Evolutionary conservation across 2,113 vertebrate species (phyloP), one percentile per base, ranked within the genome.

Genomic region (Pelecanus crispus): DNA sequence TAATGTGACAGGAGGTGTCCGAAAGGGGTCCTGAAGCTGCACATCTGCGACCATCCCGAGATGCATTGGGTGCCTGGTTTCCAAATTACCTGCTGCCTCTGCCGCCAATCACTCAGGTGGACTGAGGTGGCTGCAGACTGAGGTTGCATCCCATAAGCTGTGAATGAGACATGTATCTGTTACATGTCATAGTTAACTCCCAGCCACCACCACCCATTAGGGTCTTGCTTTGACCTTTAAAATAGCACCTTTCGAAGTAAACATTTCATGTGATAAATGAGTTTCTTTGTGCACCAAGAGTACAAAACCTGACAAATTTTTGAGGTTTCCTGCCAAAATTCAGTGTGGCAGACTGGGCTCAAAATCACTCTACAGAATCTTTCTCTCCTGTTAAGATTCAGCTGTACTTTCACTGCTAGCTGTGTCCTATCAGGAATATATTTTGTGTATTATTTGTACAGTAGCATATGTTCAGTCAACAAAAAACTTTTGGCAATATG

Each of bases 131-230:
- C 18, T 74, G 50, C 32, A 67, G 32, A 0, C 29, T 32, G 61
- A 19, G 24, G 7, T 17, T 66, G 10, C 32, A 65, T 9, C 36
- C 63, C 55, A 17, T 31, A 31, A 52, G 2, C 5, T 18, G 3
- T 34, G 49, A 21, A 10, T 5, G 36, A 45, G 45, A 7, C 6
- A 13, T 0, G 1, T 2, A 3, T 50, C 80, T 61, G 22, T 20
- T 59, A 5, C 2, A 0, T 2, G 26, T 28, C 62, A 18, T 4
- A 36, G 13, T 59, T 45, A 47, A 47, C 17, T 62, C 28, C 38
- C 59, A 68, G 24, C 13, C 72, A 59, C 32, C 61, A 45, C 7
- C 32, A 50, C 38, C 24, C 38, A 15, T 17, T 21, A 52, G 11
- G 20, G 7, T 14, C 61, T 42, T 9, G 11, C 19, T 89, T 16